Conservation (phyloP, 2,113 vertebrate species). For the Phrynocephalus versicolor region DNA sequence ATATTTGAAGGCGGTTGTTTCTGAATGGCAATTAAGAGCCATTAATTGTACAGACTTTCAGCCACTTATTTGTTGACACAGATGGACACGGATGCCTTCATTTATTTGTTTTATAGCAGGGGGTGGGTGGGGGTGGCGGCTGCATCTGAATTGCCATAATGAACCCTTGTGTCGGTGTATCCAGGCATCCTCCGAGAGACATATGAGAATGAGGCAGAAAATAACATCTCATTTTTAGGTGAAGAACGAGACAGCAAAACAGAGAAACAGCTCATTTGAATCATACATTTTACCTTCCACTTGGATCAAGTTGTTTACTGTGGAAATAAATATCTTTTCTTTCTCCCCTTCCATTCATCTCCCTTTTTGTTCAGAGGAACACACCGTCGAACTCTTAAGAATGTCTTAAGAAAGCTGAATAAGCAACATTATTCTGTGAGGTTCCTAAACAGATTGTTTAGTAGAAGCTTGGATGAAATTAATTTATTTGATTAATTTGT, state of each 20-base stretch:
- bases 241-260: neutral
- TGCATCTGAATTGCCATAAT: too few relatives aligned
- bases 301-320: neutral
- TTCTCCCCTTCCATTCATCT: neutral
- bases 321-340: neutral
- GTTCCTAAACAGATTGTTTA: slow-evolving; percentile 7
- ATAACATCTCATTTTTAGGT: neutral
- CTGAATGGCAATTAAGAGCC: too few relatives aligned
- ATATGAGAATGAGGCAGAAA: neutral
- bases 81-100: too few relatives aligned
- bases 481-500: slow-evolving; percentile 28
- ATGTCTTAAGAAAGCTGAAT: neutral
- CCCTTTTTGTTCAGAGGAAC: neutral
- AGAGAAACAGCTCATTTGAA: neutral
- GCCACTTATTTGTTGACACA: too few relatives aligned
- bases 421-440: neutral
- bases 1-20: too few relatives aligned
- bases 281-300: neutral
- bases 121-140: too few relatives aligned
- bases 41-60: too few relatives aligned
- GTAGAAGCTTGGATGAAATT: neutral
- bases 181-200: neutral
- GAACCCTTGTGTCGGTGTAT: too few relatives aligned
- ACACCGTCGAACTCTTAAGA: neutral
- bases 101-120: too few relatives aligned